These are phyloP conservation scores for Noctua comes DNA, from an alignment of 2,888 invertebrate species.

Conservation along the genomic window DNA sequence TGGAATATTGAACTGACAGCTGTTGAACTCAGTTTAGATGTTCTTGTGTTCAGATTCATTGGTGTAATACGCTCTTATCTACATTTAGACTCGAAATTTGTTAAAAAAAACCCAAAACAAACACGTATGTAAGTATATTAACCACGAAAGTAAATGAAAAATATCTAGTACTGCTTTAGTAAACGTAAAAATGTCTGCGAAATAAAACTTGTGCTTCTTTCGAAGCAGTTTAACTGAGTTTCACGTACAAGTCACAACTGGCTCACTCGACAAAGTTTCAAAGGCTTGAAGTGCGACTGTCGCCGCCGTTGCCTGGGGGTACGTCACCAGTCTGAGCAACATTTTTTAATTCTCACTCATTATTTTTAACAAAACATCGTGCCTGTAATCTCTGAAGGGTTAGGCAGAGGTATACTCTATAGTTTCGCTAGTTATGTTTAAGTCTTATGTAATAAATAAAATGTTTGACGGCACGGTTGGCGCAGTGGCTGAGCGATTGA, in stretches of 20 bases:
- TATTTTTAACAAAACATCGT: constrained; percentile 8
- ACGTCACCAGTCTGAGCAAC: constrained; percentile 57
- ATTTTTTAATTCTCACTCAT: constrained; percentile 56
- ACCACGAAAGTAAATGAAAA: neutral
- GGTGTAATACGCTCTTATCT: neutral
- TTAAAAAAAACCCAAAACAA: neutral
- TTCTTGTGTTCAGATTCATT: neutral
- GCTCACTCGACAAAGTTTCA: constrained; percentile 70
- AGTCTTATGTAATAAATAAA: neutral
- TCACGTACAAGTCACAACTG: constrained; percentile 64
- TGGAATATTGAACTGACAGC: neutral
- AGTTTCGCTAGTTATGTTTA: neutral
- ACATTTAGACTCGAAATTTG: neutral
- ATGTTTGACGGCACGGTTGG: no score
- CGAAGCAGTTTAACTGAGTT: constrained; percentile 66
- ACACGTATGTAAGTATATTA: neutral
- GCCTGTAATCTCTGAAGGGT: neutral
- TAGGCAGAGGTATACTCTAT: neutral
- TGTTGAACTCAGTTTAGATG: neutral
- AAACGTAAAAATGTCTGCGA: constrained; percentile 35
- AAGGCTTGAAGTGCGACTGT: constrained; percentile 69
- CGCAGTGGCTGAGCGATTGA: no score
- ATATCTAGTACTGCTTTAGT: constrained; percentile 5
- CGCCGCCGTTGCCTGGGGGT: constrained; percentile 65
- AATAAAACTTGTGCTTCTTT: constrained; percentile 60